Evolutionary conservation across 2,797 vertebrate genomes (phyloP), one percentile per base, ranked within the genome.

Genomic region (Triplophysa bombifrons): DNA sequence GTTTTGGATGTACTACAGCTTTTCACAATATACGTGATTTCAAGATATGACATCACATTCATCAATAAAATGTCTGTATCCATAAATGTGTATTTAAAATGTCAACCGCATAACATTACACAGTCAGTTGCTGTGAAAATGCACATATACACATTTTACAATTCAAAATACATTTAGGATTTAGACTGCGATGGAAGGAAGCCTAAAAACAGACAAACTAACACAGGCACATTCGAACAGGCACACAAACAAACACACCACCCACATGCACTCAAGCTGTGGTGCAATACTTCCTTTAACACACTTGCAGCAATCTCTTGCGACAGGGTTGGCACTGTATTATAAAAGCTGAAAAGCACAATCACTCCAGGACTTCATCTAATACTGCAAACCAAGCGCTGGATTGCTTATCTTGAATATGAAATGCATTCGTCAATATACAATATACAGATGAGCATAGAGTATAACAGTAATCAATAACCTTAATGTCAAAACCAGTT

Each of bases 221-320:
- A 69, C 63, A 63, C 72, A 67, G 25, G 44, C 17, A 66, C 65
- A 64, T 46, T 61, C 25, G 6, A 58, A 73, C n/a, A 44, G 30
- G 34, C 64, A 68, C 64, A 61, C 58, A 78, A 25, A 67, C 41
- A 14, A 38, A 65, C 10, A 81, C 80, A 81, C 69, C 80, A 80
- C 83, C 80, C 80, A 91, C 90, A 86, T 86, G 5, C 48, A 82
- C 73, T 30, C 87, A 85, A 83, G 83, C 86, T 86, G 80, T 85
- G 86, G 89, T 25, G 83, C 87, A 90, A 88, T 81, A 84, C 88
- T 92, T 93, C 89, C 90, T 91, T 87, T 86, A 84, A 83, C 76
- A 78, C 80, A 34, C 38, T 65, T 65, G 63, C 63, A 65, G 73
- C 50, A 50, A 83, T 76, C 63, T 83, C 84, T 78, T 84, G 84